These are phyloP conservation scores for Dryomyza anilis DNA, from an alignment of 2,888 invertebrate species.

Conservation along the genomic window DNA sequence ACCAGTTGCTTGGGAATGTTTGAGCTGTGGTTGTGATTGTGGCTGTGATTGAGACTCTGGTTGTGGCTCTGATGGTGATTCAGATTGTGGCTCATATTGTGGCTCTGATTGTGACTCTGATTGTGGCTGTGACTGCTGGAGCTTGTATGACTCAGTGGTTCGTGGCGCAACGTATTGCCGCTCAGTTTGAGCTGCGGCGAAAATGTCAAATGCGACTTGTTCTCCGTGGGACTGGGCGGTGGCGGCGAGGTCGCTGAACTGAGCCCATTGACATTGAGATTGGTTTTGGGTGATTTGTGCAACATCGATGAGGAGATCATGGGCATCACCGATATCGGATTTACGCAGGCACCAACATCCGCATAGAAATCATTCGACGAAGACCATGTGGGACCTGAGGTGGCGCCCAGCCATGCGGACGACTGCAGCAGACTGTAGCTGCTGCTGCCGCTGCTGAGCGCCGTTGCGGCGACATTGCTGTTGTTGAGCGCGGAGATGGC, in stretches of 20 bases:
- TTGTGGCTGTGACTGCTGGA: neutral
- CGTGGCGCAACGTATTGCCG: slow-evolving; percentile 50
- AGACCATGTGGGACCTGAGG: slow-evolving; percentile 52
- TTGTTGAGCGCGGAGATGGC: slow-evolving; percentile 50
- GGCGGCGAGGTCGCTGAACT: slow-evolving; percentile 57
- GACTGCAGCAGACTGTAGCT: slow-evolving; percentile 36
- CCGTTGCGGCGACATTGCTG: slow-evolving; percentile 37
- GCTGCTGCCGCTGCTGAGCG: slow-evolving; percentile 35
- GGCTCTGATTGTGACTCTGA: no score
- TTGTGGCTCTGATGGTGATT: slow-evolving; percentile 9
- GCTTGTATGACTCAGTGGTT: slow-evolving; percentile 39
- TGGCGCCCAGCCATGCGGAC: slow-evolving; percentile 47
- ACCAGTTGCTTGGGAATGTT: slow-evolving; percentile 54
- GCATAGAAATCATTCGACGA: slow-evolving; percentile 68
- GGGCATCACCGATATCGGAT: slow-evolving; percentile 90
- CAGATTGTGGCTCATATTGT: no score
- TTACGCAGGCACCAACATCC: slow-evolving; percentile 74
- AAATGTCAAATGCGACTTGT: slow-evolving; percentile 74
- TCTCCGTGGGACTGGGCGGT: slow-evolving; percentile 69
- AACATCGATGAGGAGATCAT: slow-evolving; percentile 66
- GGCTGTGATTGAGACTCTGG: no score
- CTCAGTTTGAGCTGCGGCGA: slow-evolving; percentile 72
- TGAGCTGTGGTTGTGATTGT: slow-evolving; percentile 19
- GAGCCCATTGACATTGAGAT: slow-evolving; percentile 48
- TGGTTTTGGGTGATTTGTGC: slow-evolving; percentile 50